Base-by-base conservation (phyloP, 2,113 vertebrate genomes). In the Leptobrachium leishanense region DNA sequence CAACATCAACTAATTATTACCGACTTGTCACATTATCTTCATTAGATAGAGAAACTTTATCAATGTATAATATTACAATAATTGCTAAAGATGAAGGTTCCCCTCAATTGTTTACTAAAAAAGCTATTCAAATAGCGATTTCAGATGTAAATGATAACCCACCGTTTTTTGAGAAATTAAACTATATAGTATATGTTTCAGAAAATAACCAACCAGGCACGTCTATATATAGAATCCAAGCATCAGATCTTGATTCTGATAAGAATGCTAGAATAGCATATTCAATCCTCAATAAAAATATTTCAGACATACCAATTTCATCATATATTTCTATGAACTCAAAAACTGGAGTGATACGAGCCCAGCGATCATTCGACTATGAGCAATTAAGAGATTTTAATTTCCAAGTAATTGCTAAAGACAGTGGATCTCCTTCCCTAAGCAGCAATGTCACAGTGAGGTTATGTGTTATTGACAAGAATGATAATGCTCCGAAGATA, bases 1-100 rank as follows among this genome's bases (percentile, higher is more conserved):
- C 86, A 1, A 83, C 89, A 3, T 82, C 87, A 8, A 90, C 86
- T 77, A 86, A 86, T 63, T 88, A 91, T 40, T 90, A 88, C 69
- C 91, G 89, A 31, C 40, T 92, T n/a, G 68, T 89, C 2, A 88
- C 84, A 77, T 83, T 88, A 12, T 80, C 64, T 2, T 73, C 78
- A 5, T 71, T 92, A 43, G 88, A 92, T 53, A 82, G 87, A 46
- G 90, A 91, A 76, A 53, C 64, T 43, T 71, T 55, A 2, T 68
- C 85, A 1, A 40, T 75, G 0, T 88, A 87, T 75, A 88, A 78
- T 1, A 85, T 88, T 2, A 88, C 67, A 7, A 79, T 89, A 10
- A 83, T 64, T 41, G 85, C 81, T 46, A 80, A 73, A 67, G 83
- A 83, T 80, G 83, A 87, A 46, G 78, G 87, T 10, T 86, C 84